A percentile compares a stretch with the other conserved stretches of the same genome.
phyloP scores from a whole-genome alignment of 2,888 invertebrate genomes.

The Eilema griseolum region DNA sequence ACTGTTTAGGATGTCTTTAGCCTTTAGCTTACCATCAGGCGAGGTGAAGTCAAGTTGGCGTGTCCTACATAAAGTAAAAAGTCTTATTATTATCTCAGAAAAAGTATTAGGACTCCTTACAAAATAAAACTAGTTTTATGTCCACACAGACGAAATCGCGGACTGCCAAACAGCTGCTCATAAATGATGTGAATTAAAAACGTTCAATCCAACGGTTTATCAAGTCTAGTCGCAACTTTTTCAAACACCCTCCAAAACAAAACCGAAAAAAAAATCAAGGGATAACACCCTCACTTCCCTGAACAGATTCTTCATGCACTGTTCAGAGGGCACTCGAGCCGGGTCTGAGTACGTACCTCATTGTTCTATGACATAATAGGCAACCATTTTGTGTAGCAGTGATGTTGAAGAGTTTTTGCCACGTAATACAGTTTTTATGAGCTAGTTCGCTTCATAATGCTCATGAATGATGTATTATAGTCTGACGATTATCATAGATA shows the following conservation, averaged over 20 bases:
- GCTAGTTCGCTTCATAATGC: conserved; percentile 55
- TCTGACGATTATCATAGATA: conserved; percentile 35
- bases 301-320: conserved; percentile 55
- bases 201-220: background rate
- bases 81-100: too few species aligned
- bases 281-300: conserved; percentile 37
- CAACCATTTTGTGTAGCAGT: conserved; percentile 51
- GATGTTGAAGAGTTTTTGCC: conserved; percentile 52
- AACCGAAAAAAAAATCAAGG: conserved; percentile 35
- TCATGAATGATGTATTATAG: conserved; percentile 50
- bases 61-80: too few species aligned
- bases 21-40: too few species aligned
- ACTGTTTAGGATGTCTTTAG: too few species aligned
- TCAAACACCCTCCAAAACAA: background rate
- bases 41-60: too few species aligned
- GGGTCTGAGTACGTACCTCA: conserved; percentile 55
- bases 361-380: conserved; percentile 67
- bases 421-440: conserved; percentile 58
- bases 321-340: conserved; percentile 46
- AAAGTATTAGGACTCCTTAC: too few species aligned
- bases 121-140: too few species aligned
- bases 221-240: background rate
- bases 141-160: too few species aligned
- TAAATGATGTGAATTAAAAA: too few species aligned
- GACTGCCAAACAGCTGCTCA: too few species aligned